phyloP scores from a whole-genome alignment of 2,888 invertebrate species.

The Agrochola lota region DNA sequence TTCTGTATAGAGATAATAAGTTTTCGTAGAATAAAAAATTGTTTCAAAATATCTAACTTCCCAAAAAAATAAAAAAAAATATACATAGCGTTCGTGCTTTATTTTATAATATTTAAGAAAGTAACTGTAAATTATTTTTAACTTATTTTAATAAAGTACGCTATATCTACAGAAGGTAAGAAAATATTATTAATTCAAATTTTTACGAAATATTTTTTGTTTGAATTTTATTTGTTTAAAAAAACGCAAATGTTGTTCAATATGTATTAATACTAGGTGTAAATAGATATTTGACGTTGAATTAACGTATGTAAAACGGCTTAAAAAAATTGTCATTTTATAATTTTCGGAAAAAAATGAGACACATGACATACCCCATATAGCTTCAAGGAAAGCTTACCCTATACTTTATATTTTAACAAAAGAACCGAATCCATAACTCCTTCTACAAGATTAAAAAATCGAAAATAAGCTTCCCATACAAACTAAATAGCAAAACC shows the following conservation, averaged over 20 bases:
- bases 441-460: conserved; percentile 85
- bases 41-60: background rate
- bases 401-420: conserved; percentile 86
- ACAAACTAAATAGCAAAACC: conserved; percentile 89
- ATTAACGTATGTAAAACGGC: background rate
- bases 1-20: background rate
- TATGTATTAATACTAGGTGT: background rate
- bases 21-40: no score
- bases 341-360: conserved; percentile 74
- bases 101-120: background rate
- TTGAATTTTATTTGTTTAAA: background rate
- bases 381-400: conserved; percentile 86
- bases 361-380: conserved; percentile 79
- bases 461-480: conserved; percentile 88
- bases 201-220: background rate
- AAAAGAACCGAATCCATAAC: conserved; percentile 84
- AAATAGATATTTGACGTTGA: conserved; percentile 13
- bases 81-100: background rate
- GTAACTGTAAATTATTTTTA: background rate
- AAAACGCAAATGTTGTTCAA: conserved; percentile 10
- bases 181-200: background rate
- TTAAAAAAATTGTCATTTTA: conserved; percentile 41
- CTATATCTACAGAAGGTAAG: no score
- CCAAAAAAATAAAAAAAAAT: background rate
- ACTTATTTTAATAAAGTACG: background rate